Percentiles rank a stretch among this genome's conserved stretches.
Conservation (phyloP, 2,113 vertebrate genomes). For the Aphyosemion australe region DNA sequence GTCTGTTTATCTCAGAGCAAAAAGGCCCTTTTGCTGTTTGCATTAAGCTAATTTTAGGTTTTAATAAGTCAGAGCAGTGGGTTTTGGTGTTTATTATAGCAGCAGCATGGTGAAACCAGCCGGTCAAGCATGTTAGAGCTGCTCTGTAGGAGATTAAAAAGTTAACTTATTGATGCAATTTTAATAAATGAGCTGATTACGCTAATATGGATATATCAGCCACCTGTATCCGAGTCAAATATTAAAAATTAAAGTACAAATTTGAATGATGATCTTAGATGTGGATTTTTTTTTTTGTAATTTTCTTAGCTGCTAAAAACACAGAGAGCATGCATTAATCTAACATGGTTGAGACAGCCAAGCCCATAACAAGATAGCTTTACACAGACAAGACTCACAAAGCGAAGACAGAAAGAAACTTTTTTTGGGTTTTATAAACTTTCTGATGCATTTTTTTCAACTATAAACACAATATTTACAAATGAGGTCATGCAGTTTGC, state of each 20-base stretch:
- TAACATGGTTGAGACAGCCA: slow-evolving; percentile 65
- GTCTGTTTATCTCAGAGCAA: slow-evolving; percentile 15
- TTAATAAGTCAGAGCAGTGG: too few species aligned
- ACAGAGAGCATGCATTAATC: slow-evolving; percentile 59
- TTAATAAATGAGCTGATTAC: slow-evolving; percentile 2
- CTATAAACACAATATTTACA: slow-evolving; percentile 74
- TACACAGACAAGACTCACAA: slow-evolving; percentile 54
- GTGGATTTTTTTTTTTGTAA: not conserved
- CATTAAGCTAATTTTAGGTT: not conserved
- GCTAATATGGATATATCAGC: slow-evolving; percentile 16
- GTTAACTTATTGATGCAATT: not conserved
- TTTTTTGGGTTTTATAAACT: not conserved
- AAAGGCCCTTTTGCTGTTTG: slow-evolving; percentile 27
- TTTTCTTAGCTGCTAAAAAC: slow-evolving; percentile 20
- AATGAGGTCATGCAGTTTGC: slow-evolving; percentile 62
- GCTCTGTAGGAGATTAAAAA: slow-evolving; percentile 4
- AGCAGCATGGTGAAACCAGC: slow-evolving; percentile 38
- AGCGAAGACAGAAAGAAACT: slow-evolving; percentile 41
- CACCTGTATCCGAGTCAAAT: not conserved
- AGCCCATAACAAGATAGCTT: slow-evolving; percentile 46
- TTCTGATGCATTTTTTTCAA: slow-evolving; percentile 26
- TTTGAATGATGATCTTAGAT: not conserved
- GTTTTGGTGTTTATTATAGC: slow-evolving; percentile 13
- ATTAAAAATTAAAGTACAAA: not conserved
- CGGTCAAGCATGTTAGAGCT: slow-evolving; percentile 1